Base-by-base conservation (phyloP, 2,888 invertebrate species). In the Ashinkailepas kermadecensis region DNA sequence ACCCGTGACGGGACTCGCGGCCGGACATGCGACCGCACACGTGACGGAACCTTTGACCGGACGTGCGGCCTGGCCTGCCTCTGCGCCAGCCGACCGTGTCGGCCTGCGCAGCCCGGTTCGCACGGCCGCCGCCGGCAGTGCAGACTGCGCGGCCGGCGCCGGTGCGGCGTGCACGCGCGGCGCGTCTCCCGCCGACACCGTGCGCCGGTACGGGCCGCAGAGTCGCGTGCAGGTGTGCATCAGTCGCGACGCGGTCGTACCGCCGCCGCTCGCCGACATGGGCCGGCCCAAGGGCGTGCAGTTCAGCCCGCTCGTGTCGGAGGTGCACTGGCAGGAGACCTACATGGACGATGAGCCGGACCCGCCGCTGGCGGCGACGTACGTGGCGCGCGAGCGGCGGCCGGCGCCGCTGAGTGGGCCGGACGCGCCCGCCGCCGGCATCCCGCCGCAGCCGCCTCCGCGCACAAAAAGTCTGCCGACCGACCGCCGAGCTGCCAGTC, bases 261-360 rank as follows among this genome's bases (percentile, higher is more conserved):
- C 25, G 54, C 54, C 15, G 25, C 54, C 74, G 74, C 54, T 7
- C 7, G 54, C 74, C 15, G 74, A 54, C 3, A 8, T 13, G 13
- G 74, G 74, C 39, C 74, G 74, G 54, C 54, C 15, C 18, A 74
- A 74, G 21, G 74, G 74, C 54, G 94, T 94, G 58, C 93, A 93
- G 85, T 94, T 94, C 87, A 93, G 92, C 85, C 93, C 93, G 9
- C 92, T 94, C 81, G 93, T 94, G 18, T 92, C 93, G 80, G 93
- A 94, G 88, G 93, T 94, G 83, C 92, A 92, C 86, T 94, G 94
- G 93, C 90, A 91, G 84, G 85, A 85, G 81, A 83, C 83, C 78
- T 83, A 83, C 80, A 78, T 82, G 54, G 83, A 81, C 74, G 74
- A 74, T 39, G 39, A 18, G 54, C 39, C 3, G 54, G 74, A 74